phyloP scores from a whole-genome alignment of 2,113 vertebrate species.

The Promerops cafer region DNA sequence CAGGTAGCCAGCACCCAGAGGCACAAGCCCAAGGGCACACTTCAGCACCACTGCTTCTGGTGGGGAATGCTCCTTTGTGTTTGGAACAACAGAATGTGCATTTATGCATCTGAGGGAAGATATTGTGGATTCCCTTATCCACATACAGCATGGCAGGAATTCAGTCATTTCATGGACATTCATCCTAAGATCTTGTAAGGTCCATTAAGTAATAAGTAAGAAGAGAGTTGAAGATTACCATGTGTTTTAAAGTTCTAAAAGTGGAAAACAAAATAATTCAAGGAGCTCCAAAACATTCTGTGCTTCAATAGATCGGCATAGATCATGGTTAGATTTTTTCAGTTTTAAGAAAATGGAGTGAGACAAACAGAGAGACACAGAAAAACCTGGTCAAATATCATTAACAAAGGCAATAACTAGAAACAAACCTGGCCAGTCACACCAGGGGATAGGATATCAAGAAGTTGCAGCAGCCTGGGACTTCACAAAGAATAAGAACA shows the following conservation, averaged over 20 bases:
- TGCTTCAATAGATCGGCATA: background rate
- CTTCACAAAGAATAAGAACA: background rate
- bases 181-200: background rate
- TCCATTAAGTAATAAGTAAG: background rate
- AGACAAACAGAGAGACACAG: background rate
- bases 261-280: background rate
- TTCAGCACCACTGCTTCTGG: background rate
- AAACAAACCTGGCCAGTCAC: background rate
- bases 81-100: background rate
- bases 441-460: background rate
- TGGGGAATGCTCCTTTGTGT: background rate
- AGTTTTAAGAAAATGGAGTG: background rate
- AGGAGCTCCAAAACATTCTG: background rate
- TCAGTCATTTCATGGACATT: background rate
- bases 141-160: background rate
- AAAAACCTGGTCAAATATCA: background rate
- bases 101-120: background rate
- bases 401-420: background rate
- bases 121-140: background rate
- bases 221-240: background rate
- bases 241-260: background rate
- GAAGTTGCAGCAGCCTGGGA: background rate
- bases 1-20: background rate
- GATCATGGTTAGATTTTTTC: background rate
- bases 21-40: rapidly evolving